Base-by-base conservation (phyloP, 2,888 invertebrate species). In the Euzophera pinguis region DNA sequence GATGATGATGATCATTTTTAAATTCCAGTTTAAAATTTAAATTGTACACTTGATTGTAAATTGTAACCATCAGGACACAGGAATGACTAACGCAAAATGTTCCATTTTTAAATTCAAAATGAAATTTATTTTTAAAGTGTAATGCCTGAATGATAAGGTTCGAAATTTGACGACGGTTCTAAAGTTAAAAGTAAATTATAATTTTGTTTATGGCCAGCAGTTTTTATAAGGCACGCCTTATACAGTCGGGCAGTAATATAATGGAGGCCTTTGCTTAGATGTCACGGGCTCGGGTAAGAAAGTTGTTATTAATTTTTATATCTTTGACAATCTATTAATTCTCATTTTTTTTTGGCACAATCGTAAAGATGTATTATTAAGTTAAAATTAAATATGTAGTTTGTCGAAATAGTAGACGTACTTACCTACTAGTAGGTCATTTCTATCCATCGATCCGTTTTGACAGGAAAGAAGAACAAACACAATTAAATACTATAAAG, bases 221-320 rank as follows among this genome's bases (percentile, higher is more conserved):
- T 71, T 78, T 74, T 67, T 68, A 65, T 61, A 57, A 57, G 57
- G 61, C 55, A 71, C 79, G 80, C 82, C 81, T 58, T 56, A 68
- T 66, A 66, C 60, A 65, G 60, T 64, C 65, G 65, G 66, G 63
- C 64, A 69, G 67, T 63, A 59, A 61, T 61, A 62, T 78, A 81
- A 84, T 82, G 75, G 75, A 70, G 60, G 70, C 71, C 67, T 81
- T 73, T 59, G 71, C 64, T 77, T 81, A 75, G 70, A 80, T 82
- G 82, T 82, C 82, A 78, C 70, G 72, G 47, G 56, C 55, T 81
- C 69, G 72, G 42, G 56, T 55, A 70, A 69, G 71, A 75, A 78
- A 76, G 75, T 70, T 62, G 62, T 74, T 75, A 77, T 78, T 76
- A 80, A 73, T 71, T 65, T n/a, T 69, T 69, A 61, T 65, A 66